Conservation (phyloP, 2,797 vertebrate genomes). For the Sebastes wilsoni region DNA sequence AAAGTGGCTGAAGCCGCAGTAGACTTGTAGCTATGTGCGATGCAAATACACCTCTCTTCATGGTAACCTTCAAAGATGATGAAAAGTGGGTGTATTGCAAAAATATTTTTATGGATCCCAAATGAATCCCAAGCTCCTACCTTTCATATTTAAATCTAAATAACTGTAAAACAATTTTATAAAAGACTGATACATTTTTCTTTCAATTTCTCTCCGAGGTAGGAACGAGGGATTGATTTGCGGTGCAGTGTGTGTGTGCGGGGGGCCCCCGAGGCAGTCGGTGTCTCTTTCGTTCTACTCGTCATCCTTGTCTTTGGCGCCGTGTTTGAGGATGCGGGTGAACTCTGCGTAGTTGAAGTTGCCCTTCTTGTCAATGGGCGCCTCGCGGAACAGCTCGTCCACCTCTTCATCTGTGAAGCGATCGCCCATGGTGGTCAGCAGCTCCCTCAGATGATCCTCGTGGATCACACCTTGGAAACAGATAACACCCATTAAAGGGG, state of each 20-base stretch:
- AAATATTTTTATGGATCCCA: constrained; percentile 11
- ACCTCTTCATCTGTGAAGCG: constrained; percentile 98
- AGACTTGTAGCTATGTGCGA: constrained; percentile 4
- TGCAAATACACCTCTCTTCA: constrained; percentile 16
- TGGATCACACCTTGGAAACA: constrained; percentile 89
- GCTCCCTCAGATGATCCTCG: constrained; percentile 96
- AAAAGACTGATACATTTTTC: background rate
- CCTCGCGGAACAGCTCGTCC: constrained; percentile 98
- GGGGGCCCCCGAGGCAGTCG: background rate
- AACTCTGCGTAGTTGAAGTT: constrained; percentile 99
- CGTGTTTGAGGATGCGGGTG: constrained; percentile 98
- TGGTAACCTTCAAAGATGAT: background rate
- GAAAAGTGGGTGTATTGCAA: background rate
- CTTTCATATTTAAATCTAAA: constrained; percentile 1
- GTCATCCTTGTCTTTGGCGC: constrained; percentile 98
- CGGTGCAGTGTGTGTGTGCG: constrained; percentile 13
- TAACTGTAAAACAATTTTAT: background rate
- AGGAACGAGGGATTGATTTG: constrained; percentile 19
- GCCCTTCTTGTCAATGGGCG: constrained; percentile 97
- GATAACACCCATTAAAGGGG: background rate
- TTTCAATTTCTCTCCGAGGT: constrained; percentile 9
- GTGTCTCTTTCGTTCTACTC: constrained; percentile 67
- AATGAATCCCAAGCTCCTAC: constrained; percentile 20
- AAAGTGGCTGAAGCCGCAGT: background rate
- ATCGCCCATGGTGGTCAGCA: constrained; percentile 99